Conservation (phyloP, 2,113 vertebrate genomes). For the Alethe castanea region DNA sequence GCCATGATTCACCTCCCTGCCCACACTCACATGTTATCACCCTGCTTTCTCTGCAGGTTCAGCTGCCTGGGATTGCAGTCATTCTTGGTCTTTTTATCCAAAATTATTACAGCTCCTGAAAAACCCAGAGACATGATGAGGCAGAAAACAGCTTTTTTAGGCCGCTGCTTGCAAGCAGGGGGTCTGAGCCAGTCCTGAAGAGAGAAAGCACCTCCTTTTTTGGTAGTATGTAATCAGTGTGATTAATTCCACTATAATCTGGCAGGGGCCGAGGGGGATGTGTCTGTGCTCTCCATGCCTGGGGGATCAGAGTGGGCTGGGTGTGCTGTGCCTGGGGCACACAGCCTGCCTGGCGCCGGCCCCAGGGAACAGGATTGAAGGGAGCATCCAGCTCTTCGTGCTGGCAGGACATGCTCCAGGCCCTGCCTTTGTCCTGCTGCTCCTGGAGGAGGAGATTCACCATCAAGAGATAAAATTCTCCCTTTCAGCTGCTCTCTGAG, state of each 20-base stretch:
- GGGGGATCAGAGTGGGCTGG: slow-evolving; percentile 11
- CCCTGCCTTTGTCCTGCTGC: neutral
- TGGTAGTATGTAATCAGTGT: slow-evolving; percentile 63
- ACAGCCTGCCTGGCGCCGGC: neutral
- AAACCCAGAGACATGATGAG: neutral
- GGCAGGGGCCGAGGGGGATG: slow-evolving; percentile 19
- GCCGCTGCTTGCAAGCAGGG: slow-evolving; percentile 9
- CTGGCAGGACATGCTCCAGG: neutral
- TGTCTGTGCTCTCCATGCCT: slow-evolving; percentile 29
- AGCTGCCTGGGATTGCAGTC: slow-evolving; percentile 35
- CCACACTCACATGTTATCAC: neutral
- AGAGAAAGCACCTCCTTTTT: slow-evolving; percentile 70
- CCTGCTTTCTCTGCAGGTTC: neutral
- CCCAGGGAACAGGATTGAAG: neutral
- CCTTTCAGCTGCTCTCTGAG: neutral
- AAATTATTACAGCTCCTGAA: slow-evolving; percentile 17
- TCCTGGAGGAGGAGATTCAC: neutral
- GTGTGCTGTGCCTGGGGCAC: neutral
- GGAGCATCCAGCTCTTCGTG: neutral
- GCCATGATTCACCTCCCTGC: neutral
- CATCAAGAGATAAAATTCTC: neutral
- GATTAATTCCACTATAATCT: slow-evolving; percentile 66
- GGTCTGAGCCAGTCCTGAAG: slow-evolving; percentile 20
- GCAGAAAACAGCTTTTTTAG: slow-evolving; percentile 54
- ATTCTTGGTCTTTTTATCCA: slow-evolving; percentile 15